Base-by-base conservation (phyloP, 2,113 vertebrate genomes). In the Elachura formosa region DNA sequence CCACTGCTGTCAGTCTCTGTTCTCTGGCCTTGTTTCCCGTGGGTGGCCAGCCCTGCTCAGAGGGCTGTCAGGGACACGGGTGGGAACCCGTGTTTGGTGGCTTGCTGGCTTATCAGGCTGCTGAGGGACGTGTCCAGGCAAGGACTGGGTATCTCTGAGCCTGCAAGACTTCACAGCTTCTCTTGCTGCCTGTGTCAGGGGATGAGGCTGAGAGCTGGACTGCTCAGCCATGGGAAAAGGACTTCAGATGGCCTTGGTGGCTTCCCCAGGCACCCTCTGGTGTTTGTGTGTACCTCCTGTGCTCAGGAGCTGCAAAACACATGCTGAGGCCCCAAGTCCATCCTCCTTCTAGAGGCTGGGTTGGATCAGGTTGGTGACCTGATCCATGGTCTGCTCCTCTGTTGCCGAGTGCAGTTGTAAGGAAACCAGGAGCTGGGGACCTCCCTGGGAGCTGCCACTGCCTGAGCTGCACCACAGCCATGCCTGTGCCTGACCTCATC, bases 101-200 rank as follows among this genome's bases (percentile, higher is more conserved):
- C 46, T 77, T 49, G 38, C 40, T 63, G 66, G 13, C 11, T 41
- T 52, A 4, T 2, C 28, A 52, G 64, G 45, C 62, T 89, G 43
- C 48, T 29, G 40, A 41, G 21, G 45, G 25, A 31, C 0, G 0
- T 10, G 29, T 33, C 25, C 22, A 2, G 12, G 20, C 0, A 0
- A 62, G 62, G n/a, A 36, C 2, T 55, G 38, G 11, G 4, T 62
- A 4, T 26, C 20, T 40, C 23, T 0, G 1, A 46, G 76, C 58
- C 40, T 43, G 2, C 6, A 51, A 9, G 40, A 11, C 43, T 34
- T 76, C 33, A 41, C 6, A 40, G 38, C 51, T 71, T 33, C n/a
- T n/a, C 10, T 14, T 54, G 31, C 34, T 73, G 33, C 59, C 17
- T 49, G 14, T 90, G 34, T 17, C 22, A 25, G 31, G 38, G 80